These are phyloP conservation scores for Eucidaris tribuloides DNA, from an alignment of 35 echinoderm and acorn worm species.

Conservation along the genomic window DNA sequence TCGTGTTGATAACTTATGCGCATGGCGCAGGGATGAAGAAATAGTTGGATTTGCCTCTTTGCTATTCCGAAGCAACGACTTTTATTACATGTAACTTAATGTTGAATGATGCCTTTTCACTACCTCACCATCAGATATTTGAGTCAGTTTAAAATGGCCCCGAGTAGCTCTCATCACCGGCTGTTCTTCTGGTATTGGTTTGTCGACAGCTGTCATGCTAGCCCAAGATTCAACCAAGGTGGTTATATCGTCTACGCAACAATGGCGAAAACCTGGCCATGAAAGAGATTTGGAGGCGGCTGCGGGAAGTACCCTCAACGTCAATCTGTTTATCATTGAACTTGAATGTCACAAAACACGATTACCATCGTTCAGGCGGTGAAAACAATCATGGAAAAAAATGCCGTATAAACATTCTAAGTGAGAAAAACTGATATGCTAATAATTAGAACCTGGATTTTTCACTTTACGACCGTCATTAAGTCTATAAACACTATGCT, in stretches of 20 bases:
- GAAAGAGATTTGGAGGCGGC: conserved; percentile 35
- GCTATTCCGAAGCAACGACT: no score
- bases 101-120: no score
- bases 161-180: conserved; percentile 1
- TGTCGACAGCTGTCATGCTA: not conserved
- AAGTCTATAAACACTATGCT: not conserved
- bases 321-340: conserved; percentile 57
- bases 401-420: conserved; percentile 43
- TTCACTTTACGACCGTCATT: not conserved
- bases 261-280: conserved; percentile 64
- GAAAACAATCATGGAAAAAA: conserved; percentile 28
- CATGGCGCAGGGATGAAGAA: no score
- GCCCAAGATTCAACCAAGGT: not conserved
- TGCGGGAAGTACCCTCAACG: conserved; percentile 39
- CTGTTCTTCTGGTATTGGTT: conserved; percentile 5
- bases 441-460: no score
- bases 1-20: no score
- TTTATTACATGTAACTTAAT: no score
- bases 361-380: conserved; percentile 11
- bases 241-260: conserved; percentile 60
- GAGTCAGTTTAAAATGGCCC: no score
- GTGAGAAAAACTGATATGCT: no score
- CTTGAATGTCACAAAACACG: conserved; percentile 56
- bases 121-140: no score
- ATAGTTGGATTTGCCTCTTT: no score